phyloP scores from a whole-genome alignment of 30 jellyfish, hydroid and myxozoan genomes.

The Turritopsis dohrnii region DNA sequence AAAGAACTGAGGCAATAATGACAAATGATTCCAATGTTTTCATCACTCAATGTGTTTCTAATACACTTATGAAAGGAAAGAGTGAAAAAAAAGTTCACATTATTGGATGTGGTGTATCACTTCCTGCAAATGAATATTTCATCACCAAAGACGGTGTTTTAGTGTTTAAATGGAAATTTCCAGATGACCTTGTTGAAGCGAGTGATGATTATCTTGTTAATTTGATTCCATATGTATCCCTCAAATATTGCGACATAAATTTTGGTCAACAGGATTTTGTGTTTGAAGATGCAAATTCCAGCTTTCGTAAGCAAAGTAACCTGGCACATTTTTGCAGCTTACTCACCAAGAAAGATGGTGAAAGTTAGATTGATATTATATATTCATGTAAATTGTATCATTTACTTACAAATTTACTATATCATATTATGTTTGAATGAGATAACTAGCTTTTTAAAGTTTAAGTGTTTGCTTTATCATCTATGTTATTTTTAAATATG shows the following conservation, averaged over 20 bases:
- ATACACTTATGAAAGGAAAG: neutral
- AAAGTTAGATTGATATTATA: neutral
- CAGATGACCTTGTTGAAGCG: constrained; percentile 22
- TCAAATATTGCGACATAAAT: constrained; percentile 28
- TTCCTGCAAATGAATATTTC: constrained; percentile 42
- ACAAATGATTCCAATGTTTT: neutral
- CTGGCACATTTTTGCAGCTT: neutral
- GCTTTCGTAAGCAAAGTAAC: neutral
- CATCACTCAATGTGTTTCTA: constrained; percentile 1
- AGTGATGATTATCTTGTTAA: constrained; percentile 33
- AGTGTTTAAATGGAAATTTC: constrained; percentile 23
- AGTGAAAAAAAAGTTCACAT: constrained; percentile 31
- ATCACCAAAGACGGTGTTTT: constrained; percentile 49
- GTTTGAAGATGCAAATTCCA: constrained; percentile 48
- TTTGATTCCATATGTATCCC: constrained; percentile 51
- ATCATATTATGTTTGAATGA: neutral
- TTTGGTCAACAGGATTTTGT: constrained; percentile 48
- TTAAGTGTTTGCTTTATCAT: too few relatives aligned
- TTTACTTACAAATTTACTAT: neutral
- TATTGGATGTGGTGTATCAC: constrained; percentile 66
- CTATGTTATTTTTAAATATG: too few relatives aligned
- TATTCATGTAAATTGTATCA: neutral
- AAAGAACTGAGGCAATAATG: neutral
- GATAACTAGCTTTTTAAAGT: too few relatives aligned
- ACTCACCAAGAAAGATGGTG: neutral